Conservation (phyloP, 2,797 vertebrate species). For the Vireo griseus region DNA sequence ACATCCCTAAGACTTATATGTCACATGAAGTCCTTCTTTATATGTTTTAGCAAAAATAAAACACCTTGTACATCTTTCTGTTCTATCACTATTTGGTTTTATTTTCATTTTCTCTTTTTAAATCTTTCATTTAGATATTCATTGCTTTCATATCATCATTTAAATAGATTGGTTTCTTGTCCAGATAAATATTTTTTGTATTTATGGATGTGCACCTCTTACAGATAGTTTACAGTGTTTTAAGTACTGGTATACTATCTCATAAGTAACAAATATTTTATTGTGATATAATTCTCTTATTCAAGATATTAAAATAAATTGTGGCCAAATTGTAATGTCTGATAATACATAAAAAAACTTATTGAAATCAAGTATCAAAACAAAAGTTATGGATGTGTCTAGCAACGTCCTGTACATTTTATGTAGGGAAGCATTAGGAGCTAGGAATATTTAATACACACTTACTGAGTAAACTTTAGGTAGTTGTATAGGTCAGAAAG, state of each 20-base stretch:
- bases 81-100: not conserved
- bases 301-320: not conserved
- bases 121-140: not conserved
- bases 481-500: not conserved
- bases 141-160: not conserved
- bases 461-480: not conserved
- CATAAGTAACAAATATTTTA: not conserved
- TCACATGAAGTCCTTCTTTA: not conserved
- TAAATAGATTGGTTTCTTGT: not conserved
- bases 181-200: not conserved
- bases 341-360: not conserved
- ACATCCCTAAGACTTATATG: fast-evolving
- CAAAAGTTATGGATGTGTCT: not conserved
- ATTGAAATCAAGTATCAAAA: not conserved
- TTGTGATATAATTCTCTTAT: not conserved
- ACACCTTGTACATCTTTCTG: not conserved
- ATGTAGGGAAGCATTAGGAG: not conserved
- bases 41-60: not conserved
- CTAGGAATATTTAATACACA: not conserved
- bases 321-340: not conserved
- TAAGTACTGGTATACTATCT: not conserved
- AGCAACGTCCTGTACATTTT: not conserved
- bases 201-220: not conserved
- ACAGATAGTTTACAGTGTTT: not conserved
- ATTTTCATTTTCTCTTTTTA: not conserved